Evolutionary conservation across 2,888 invertebrate species (phyloP).

Genomic region (Merodon equestris): DNA sequence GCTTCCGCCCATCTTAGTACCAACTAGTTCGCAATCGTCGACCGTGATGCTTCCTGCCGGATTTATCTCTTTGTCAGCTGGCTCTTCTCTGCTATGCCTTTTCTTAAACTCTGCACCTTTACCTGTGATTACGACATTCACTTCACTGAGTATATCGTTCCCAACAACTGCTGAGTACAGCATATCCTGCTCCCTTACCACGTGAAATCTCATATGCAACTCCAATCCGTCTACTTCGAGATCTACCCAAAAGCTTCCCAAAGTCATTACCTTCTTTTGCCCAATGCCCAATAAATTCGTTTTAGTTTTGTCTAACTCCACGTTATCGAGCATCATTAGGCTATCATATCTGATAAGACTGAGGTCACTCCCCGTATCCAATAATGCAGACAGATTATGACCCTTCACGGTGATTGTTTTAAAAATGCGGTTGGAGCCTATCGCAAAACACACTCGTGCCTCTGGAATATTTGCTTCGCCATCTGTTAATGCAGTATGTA

Average conservation of each 20-base stretch:
- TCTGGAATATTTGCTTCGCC: not conserved
- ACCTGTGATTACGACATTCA: no score
- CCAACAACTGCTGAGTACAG: not conserved
- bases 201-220: slow-evolving; percentile 34
- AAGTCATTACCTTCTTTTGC: slow-evolving; percentile 6
- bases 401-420: slow-evolving; percentile 7
- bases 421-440: not conserved
- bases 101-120: no score
- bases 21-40: no score
- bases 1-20: no score
- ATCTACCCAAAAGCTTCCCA: slow-evolving; percentile 30
- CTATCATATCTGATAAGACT: slow-evolving; percentile 16
- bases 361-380: slow-evolving; percentile 18
- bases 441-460: not conserved
- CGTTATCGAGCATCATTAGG: slow-evolving; percentile 11
- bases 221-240: slow-evolving; percentile 2
- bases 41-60: no score
- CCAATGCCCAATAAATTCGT: slow-evolving; percentile 12
- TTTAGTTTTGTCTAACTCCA: slow-evolving; percentile 6
- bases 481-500: not conserved
- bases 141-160: no score
- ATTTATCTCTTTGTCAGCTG: no score
- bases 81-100: no score
- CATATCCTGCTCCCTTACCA: slow-evolving; percentile 32
- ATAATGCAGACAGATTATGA: slow-evolving; percentile 2